These are phyloP conservation scores for Ivindomyrus marchei DNA, from an alignment of 2,113 vertebrate species.

Conservation along the genomic window DNA sequence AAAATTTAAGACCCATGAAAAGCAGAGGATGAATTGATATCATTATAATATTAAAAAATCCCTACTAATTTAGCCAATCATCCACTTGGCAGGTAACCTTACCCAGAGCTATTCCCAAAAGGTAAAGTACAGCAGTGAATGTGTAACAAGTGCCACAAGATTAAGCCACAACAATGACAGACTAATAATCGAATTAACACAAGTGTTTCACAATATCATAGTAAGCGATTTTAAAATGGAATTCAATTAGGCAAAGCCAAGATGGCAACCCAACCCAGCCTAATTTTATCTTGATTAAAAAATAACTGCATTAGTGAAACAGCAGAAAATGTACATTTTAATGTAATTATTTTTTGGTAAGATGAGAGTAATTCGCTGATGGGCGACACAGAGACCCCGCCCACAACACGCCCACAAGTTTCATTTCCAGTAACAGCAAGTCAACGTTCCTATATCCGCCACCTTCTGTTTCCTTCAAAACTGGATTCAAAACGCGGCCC, in stretches of 20 bases:
- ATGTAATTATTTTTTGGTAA: not conserved
- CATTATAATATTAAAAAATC: not conserved
- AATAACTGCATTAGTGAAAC: not conserved
- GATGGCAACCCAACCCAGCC: not conserved
- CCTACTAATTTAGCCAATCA: not conserved
- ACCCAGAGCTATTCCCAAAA: not conserved
- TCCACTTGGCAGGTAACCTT: not conserved
- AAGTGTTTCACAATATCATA: not conserved
- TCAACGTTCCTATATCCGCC: not conserved
- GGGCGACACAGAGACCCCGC: not conserved
- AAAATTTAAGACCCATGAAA: not conserved
- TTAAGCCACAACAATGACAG: not conserved
- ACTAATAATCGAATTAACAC: not conserved
- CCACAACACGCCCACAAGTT: not conserved
- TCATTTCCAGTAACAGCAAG: not conserved
- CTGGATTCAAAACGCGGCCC: not conserved
- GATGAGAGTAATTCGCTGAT: not conserved
- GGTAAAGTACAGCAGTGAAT: not conserved
- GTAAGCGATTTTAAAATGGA: not conserved
- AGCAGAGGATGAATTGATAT: not conserved
- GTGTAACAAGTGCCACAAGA: not conserved
- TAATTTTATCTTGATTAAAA: not conserved
- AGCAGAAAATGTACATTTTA: not conserved
- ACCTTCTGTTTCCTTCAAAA: not conserved
- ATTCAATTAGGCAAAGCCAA: not conserved